Base-by-base conservation (phyloP, 2,888 invertebrate species). In the Therioaphis trifolii region DNA sequence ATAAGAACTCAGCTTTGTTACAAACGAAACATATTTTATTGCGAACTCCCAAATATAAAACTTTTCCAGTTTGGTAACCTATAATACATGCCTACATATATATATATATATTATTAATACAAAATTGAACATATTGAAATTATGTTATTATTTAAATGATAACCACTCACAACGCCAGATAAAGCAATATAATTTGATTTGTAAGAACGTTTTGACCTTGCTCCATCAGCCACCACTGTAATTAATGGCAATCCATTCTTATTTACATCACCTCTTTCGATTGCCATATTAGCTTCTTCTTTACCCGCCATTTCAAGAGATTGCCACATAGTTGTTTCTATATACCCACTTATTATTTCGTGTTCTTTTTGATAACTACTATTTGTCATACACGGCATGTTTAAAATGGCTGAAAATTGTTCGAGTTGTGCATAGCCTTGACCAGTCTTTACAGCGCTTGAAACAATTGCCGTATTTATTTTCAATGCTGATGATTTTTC, bases 1-100 rank as follows among this genome's bases (percentile, higher is more conserved):
- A 66, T 66, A 66, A 66, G 35, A 66, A 66, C n/a, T 29, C n/a
- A 35, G 35, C 63, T n/a, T 66, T 66, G 63, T 35, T 66, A 35
- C 63, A 66, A 35, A 66, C n/a, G 18, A 35, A 63, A 63, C 35
- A 66, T 66, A 66, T 66, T 66, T 35, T n/a, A 35, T 66, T 35
- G 35, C 29, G 63, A 66, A 35, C n/a, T 15, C 63, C 63, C n/a
- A 35, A 14, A 66, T 35, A 66, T 18, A 66, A 66, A 29, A 66
- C 35, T 66, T 66, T 66, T 11, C 63, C 63, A 18, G 63, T 66
- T 35, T 14, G 35, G 63, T 66, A 63, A 66, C 63, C 63, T 14
- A 66, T 66, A 66, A 66, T 66, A 66, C 63, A 66, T 35, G 63
- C 29, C 24, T 29, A 35, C 21, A 7, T 43, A 11, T 43, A 43